These are phyloP conservation scores for Pyrrhia umbra DNA, from an alignment of 2,888 invertebrate genomes.

Conservation along the genomic window DNA sequence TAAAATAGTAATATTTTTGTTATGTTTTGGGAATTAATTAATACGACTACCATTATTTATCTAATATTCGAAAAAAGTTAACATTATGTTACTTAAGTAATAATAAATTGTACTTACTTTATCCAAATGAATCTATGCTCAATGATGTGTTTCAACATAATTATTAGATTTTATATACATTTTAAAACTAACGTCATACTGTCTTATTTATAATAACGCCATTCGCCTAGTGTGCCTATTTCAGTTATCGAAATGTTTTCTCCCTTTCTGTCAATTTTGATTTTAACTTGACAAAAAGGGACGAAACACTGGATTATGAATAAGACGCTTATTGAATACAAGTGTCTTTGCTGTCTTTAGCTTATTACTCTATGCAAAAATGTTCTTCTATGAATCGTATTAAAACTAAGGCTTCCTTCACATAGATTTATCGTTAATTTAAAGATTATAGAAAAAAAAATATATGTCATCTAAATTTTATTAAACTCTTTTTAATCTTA, in stretches of 20 bases:
- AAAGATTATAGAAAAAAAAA: background rate
- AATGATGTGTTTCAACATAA: constrained; percentile 22
- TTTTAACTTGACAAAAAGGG: no score
- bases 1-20: background rate
- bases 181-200: background rate
- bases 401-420: background rate
- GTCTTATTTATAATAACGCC: no score
- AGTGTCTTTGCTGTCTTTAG: background rate
- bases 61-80: background rate
- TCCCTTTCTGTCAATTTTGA: no score
- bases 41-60: background rate
- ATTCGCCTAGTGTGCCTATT: no score
- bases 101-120: constrained; percentile 46
- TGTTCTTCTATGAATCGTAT: background rate
- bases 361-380: background rate
- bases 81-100: background rate
- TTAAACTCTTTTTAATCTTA: background rate
- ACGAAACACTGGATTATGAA: no score
- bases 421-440: background rate
- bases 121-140: constrained; percentile 32
- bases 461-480: background rate
- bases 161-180: constrained; percentile 17
- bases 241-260: no score
- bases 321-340: background rate
- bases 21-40: background rate